phyloP scores from a whole-genome alignment of 1,140 invertebrate species.

The Pygmarrhopalites habei region DNA sequence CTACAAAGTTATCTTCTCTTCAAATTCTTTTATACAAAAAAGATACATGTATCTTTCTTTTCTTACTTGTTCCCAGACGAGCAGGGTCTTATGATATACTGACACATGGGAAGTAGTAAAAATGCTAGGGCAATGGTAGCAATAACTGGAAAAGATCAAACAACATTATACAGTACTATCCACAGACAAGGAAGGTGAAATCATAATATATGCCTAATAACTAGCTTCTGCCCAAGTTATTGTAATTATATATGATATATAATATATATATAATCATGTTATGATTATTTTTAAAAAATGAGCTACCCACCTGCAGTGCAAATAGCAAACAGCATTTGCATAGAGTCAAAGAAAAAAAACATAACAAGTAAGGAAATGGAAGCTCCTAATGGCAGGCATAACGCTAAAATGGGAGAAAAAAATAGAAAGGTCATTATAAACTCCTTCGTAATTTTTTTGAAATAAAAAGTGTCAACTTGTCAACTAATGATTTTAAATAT shows the following conservation, averaged over 20 bases:
- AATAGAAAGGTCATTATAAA: too few relatives aligned
- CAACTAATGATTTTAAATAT: too few relatives aligned
- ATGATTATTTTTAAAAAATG: too few relatives aligned
- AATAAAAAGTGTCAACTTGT: too few relatives aligned
- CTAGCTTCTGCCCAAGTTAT: too few relatives aligned
- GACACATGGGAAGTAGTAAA: slow-evolving; percentile 90
- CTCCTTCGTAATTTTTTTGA: too few relatives aligned
- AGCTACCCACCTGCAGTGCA: slow-evolving; percentile 86
- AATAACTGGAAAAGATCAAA: slow-evolving; percentile 66
- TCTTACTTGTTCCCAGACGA: slow-evolving; percentile 66
- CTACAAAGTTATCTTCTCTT: neutral
- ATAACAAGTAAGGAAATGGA: slow-evolving; percentile 91
- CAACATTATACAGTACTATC: too few relatives aligned
- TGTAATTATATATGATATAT: too few relatives aligned
- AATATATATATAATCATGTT: too few relatives aligned
- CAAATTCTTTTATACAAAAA: neutral
- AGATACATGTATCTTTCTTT: slow-evolving; percentile 10
- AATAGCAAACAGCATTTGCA: slow-evolving; percentile 95
- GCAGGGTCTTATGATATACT: slow-evolving; percentile 84
- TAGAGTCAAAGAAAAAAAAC: slow-evolving; percentile 98
- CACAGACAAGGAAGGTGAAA: too few relatives aligned
- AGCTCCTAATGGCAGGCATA: slow-evolving; percentile 86
- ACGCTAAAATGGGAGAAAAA: too few relatives aligned
- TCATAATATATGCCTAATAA: too few relatives aligned
- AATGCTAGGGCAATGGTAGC: slow-evolving; percentile 93